Evolutionary conservation across 2,113 vertebrate species (phyloP).

Genomic region (Chamaea fasciata): DNA sequence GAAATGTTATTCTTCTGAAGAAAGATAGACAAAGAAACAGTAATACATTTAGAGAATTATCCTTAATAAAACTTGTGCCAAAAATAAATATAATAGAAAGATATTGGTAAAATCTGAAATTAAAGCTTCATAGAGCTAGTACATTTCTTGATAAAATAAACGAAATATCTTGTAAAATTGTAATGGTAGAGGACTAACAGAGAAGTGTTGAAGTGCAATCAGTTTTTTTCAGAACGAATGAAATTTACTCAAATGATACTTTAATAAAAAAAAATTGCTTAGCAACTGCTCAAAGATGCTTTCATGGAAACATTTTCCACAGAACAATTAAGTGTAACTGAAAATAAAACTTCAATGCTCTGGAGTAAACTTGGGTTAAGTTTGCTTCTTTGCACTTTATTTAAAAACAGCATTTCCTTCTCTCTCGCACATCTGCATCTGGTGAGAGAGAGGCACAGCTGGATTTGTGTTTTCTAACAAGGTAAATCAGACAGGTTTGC

Average conservation of each 20-base stretch:
- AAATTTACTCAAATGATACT: background rate
- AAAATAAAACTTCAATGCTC: background rate
- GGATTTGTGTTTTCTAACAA: background rate
- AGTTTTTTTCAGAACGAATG: background rate
- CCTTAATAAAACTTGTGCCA: background rate
- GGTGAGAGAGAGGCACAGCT: background rate
- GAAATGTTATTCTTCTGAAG: background rate
- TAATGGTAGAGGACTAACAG: background rate
- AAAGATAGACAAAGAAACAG: background rate
- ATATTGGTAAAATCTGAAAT: background rate
- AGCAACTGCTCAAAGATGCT: background rate
- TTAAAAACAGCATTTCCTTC: background rate
- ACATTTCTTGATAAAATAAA: background rate
- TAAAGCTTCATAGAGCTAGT: background rate
- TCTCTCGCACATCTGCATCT: accelerated
- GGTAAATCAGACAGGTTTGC: background rate
- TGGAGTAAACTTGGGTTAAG: background rate
- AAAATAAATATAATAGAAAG: background rate
- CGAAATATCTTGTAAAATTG: background rate
- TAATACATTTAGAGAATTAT: background rate
- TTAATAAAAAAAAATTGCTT: background rate
- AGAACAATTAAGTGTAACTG: background rate
- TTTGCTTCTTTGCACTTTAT: background rate
- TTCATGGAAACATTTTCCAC: background rate
- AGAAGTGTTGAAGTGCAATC: background rate